A percentile compares a stretch with the other conserved stretches of the same genome.
Evolutionary conservation across 2,113 vertebrate species (phyloP).

Genomic region (Pica pica): DNA sequence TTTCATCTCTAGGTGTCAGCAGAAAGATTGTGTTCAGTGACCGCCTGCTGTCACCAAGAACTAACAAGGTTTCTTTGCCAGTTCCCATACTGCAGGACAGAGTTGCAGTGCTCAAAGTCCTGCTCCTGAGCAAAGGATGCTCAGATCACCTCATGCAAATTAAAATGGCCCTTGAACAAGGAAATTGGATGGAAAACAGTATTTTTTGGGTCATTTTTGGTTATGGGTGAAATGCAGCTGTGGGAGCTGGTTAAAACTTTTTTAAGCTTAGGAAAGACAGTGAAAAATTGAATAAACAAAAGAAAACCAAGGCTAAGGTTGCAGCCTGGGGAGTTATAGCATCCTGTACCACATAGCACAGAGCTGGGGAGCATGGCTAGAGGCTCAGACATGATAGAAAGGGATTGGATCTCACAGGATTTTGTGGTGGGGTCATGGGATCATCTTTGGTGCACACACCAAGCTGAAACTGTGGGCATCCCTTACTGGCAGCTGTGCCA

Average conservation of each 20-base stretch:
- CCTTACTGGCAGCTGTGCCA: background rate
- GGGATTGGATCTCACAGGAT: background rate
- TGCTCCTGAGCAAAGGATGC: background rate
- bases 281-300: background rate
- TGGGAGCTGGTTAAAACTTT: background rate
- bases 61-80: background rate
- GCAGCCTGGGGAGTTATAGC: background rate
- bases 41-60: background rate
- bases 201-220: background rate
- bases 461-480: background rate
- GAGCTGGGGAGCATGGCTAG: accelerated
- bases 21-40: background rate
- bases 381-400: background rate
- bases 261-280: background rate
- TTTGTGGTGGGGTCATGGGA: background rate
- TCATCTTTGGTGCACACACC: background rate
- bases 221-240: background rate
- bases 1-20: background rate
- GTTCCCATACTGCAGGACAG: background rate
- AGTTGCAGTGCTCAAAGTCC: background rate
- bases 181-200: background rate
- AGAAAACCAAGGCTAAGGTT: background rate
- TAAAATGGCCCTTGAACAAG: background rate
- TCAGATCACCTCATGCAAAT: background rate
- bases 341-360: background rate